These are phyloP conservation scores for Heliangelus exortis DNA, from an alignment of 2,797 vertebrate genomes.

Conservation along the genomic window DNA sequence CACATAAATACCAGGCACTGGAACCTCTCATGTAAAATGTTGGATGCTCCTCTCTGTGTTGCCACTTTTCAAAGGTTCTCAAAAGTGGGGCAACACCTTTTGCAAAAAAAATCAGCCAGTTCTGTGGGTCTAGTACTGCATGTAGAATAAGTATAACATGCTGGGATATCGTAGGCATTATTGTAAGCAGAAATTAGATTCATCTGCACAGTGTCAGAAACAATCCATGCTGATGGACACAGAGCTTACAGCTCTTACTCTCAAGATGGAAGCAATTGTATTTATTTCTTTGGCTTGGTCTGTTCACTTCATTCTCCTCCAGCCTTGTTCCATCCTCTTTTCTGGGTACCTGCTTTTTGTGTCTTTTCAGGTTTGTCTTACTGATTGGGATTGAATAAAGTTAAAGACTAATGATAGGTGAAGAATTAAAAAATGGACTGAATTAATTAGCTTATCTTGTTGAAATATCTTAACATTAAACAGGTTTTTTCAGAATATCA, in stretches of 20 bases:
- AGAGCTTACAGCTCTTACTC: not conserved
- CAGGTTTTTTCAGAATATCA: not conserved
- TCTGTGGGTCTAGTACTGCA: not conserved
- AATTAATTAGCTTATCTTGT: not conserved
- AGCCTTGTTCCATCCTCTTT: not conserved
- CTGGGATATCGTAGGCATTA: slow-evolving; percentile 5
- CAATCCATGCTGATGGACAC: not conserved
- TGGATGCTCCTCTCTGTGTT: slow-evolving; percentile 62
- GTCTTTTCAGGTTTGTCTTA: not conserved
- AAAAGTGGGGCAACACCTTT: slow-evolving; percentile 28
- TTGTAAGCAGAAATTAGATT: not conserved
- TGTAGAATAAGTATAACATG: not conserved
- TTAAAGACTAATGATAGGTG: not conserved
- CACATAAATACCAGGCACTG: slow-evolving; percentile 31
- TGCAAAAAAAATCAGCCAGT: slow-evolving; percentile 19
- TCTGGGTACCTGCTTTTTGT: not conserved
- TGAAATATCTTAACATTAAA: not conserved
- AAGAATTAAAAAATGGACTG: not conserved
- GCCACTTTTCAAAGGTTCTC: slow-evolving; percentile 61
- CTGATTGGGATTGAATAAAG: not conserved
- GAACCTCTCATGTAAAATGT: slow-evolving; percentile 48
- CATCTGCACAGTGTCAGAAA: not conserved
- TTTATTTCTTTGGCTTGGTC: not conserved
- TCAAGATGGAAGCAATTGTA: not conserved
- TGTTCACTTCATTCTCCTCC: not conserved